A percentile compares a stretch with the other conserved stretches of the same genome.
These are phyloP conservation scores for Bombyx mandarina DNA, from an alignment of 1,140 invertebrate genomes.

Conservation along the genomic window DNA sequence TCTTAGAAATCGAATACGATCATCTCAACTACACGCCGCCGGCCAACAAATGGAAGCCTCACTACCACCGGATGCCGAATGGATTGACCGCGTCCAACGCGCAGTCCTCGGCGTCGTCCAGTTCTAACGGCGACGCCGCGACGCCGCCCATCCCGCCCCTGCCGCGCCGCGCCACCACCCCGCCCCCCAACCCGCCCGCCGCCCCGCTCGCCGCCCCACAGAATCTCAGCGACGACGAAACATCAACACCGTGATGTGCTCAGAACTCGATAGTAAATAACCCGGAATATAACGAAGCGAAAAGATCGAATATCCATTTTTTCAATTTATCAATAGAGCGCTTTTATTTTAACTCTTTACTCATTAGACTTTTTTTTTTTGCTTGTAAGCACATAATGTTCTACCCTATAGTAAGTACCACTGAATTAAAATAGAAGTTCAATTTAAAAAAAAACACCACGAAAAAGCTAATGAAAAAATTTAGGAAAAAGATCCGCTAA, in stretches of 20 bases:
- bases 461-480: no score
- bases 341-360: no score
- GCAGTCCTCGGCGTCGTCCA: slow-evolving; percentile 2
- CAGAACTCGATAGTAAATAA: no score
- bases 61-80: slow-evolving; percentile 86
- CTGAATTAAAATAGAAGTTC: no score
- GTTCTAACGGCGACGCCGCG: slow-evolving; percentile 8
- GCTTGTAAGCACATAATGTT: no score
- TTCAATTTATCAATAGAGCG: no score
- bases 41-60: slow-evolving; percentile 83
- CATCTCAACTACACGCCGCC: slow-evolving; percentile 89
- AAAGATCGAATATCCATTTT: no score
- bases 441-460: no score
- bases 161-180: slow-evolving; percentile 16
- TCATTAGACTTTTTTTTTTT: no score
- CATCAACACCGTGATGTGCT: slow-evolving; percentile 4
- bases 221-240: background rate
- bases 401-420: no score
- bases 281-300: no score
- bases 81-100: slow-evolving; percentile 43
- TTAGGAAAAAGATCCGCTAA: no score
- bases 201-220: background rate
- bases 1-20: slow-evolving; percentile 84
- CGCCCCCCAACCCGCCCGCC: background rate
- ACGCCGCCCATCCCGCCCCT: slow-evolving; percentile 44